Percentiles rank a stretch among this genome's conserved stretches.
Evolutionary conservation across 2,113 vertebrate genomes (phyloP).

Genomic region (Oncorhynchus mykiss): DNA sequence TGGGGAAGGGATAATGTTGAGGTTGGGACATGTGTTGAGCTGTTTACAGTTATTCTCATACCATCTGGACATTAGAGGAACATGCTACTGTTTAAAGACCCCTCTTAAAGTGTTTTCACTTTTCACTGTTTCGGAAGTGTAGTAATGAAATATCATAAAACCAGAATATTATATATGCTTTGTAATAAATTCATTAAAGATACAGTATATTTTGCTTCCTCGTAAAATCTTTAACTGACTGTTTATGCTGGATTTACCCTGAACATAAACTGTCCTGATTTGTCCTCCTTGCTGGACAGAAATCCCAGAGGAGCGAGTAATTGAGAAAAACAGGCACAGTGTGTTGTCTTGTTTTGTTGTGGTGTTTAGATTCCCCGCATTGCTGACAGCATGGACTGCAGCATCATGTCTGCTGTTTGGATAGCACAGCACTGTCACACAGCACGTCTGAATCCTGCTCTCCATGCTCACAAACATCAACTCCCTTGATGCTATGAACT

Average conservation of each 20-base stretch:
- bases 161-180: too few relatives aligned
- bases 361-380: slow-evolving; percentile 61
- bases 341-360: slow-evolving; percentile 53
- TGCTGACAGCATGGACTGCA: slow-evolving; percentile 64
- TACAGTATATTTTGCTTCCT: background rate
- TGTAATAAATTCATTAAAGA: too few relatives aligned
- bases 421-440: background rate
- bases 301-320: slow-evolving; percentile 46
- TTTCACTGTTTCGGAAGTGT: slow-evolving; percentile 11
- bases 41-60: slow-evolving; percentile 60
- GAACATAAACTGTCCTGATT: slow-evolving; percentile 42
- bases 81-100: background rate
- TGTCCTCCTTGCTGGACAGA: slow-evolving; percentile 52
- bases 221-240: slow-evolving; percentile 1
- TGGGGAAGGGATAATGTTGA: slow-evolving; percentile 56
- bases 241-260: slow-evolving; percentile 34
- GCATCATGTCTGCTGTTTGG: slow-evolving; percentile 48
- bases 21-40: slow-evolving; percentile 67
- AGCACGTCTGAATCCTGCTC: background rate
- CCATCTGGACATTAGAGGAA: slow-evolving; percentile 68
- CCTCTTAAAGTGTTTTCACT: slow-evolving; percentile 13
- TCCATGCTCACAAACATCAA: background rate
- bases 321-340: slow-evolving; percentile 50
- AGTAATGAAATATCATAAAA: too few relatives aligned
- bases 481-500: background rate